Percentiles rank a stretch among this genome's conserved stretches.
Conservation (phyloP, 2,113 vertebrate species). For the Muntiacus muntjak region DNA sequence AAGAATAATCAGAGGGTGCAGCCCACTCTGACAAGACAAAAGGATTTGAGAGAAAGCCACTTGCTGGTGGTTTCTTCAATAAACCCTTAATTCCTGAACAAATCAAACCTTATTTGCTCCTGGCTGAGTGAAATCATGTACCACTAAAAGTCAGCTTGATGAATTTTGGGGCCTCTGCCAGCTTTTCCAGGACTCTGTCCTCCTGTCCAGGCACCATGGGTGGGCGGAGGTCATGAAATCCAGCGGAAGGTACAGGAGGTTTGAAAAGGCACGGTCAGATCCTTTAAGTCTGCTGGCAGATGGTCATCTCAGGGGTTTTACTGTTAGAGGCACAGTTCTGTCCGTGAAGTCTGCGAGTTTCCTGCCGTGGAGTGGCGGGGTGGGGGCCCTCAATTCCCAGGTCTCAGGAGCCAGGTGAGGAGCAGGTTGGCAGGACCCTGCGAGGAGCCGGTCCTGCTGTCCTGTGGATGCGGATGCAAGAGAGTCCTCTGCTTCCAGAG, state of each 20-base stretch:
- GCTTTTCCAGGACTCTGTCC: neutral
- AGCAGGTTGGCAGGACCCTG: neutral
- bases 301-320: neutral
- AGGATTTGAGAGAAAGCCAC: neutral
- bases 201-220: neutral
- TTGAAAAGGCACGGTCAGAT: neutral
- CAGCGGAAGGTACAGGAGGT: neutral
- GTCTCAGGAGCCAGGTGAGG: neutral
- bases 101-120: neutral
- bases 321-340: neutral
- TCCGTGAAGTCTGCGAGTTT: neutral
- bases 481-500: neutral
- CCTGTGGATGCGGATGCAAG: neutral
- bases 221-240: neutral
- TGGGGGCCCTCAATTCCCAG: too few relatives aligned
- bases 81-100: neutral
- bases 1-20: neutral
- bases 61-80: neutral
- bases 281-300: neutral
- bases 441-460: neutral
- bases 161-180: neutral
- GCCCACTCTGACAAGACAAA: neutral
- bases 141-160: neutral
- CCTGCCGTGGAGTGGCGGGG: accelerated
- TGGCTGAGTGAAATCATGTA: neutral